Evolutionary conservation across 2,113 vertebrate genomes (phyloP).

Genomic region (Catharus bicknelli): DNA sequence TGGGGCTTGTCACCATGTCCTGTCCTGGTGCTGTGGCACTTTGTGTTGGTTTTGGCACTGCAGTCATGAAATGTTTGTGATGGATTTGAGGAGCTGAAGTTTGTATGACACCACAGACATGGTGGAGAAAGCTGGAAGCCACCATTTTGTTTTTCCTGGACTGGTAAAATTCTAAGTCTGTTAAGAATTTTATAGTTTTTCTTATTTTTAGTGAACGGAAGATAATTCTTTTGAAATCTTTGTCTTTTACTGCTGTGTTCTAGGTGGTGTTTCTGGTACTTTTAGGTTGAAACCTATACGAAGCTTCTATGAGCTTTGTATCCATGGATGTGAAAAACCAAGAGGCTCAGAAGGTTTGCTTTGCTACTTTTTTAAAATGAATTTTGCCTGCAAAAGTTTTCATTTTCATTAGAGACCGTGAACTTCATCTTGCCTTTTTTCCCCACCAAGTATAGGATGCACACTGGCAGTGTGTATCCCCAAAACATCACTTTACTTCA

Average conservation of each 20-base stretch:
- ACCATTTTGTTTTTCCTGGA: not conserved
- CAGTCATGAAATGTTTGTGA: not conserved
- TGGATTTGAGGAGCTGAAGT: not conserved
- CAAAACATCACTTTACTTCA: not conserved
- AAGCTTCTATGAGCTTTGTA: not conserved
- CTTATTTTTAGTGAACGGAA: not conserved
- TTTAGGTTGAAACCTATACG: not conserved
- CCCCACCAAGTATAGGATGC: not conserved
- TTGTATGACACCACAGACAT: not conserved
- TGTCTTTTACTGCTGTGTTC: not conserved
- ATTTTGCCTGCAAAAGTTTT: not conserved
- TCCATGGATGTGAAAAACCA: not conserved
- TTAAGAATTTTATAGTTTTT: not conserved
- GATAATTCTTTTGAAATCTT: not conserved
- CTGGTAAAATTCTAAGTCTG: not conserved
- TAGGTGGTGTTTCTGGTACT: not conserved
- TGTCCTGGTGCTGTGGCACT: not conserved
- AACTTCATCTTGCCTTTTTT: not conserved
- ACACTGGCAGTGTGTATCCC: not conserved
- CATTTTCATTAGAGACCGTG: not conserved
- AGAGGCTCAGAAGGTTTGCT: not conserved
- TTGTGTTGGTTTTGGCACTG: fast-evolving
- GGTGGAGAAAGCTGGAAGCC: not conserved
- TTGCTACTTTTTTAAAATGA: not conserved
- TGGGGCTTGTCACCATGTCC: not conserved